Percentiles rank a stretch among this genome's conserved stretches.
Conservation (phyloP, 1,140 invertebrate genomes). For the Diorhabda sublineata region DNA sequence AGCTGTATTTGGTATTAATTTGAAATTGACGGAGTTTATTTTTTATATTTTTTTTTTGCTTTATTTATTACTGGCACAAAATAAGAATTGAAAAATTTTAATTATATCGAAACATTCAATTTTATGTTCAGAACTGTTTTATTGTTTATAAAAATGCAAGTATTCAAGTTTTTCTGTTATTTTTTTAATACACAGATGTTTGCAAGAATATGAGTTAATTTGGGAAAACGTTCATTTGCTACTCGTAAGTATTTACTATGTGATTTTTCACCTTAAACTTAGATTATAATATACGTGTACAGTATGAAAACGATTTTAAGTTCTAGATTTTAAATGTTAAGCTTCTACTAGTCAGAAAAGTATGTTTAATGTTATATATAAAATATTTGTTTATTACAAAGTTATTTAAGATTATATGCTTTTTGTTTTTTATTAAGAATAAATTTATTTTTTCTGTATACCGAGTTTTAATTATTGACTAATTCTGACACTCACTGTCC, state of each 20-base stretch:
- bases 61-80: too few species aligned
- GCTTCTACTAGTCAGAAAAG: slow-evolving; percentile 38
- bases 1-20: too few species aligned
- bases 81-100: too few species aligned
- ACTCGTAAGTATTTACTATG: slow-evolving; percentile 37
- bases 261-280: slow-evolving; percentile 35
- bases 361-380: slow-evolving; percentile 35
- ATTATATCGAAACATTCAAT: neutral
- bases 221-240: slow-evolving; percentile 19
- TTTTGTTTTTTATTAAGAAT: slow-evolving; percentile 33
- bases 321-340: slow-evolving; percentile 33
- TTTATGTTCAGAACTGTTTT: slow-evolving; percentile 11
- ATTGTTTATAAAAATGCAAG: neutral
- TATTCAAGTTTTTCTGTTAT: slow-evolving; percentile 11
- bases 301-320: slow-evolving; percentile 34
- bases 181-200: slow-evolving; percentile 7
- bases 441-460: slow-evolving; percentile 36
- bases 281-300: slow-evolving; percentile 30
- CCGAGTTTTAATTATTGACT: neutral
- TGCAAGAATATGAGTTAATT: slow-evolving; percentile 4
- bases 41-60: too few species aligned
- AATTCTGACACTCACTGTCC: too few species aligned
- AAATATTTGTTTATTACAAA: slow-evolving; percentile 32
- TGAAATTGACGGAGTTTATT: too few species aligned
- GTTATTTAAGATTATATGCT: slow-evolving; percentile 35